Evolutionary conservation across 1,140 invertebrate species (phyloP).

Genomic region (Drosophila sp.): DNA sequence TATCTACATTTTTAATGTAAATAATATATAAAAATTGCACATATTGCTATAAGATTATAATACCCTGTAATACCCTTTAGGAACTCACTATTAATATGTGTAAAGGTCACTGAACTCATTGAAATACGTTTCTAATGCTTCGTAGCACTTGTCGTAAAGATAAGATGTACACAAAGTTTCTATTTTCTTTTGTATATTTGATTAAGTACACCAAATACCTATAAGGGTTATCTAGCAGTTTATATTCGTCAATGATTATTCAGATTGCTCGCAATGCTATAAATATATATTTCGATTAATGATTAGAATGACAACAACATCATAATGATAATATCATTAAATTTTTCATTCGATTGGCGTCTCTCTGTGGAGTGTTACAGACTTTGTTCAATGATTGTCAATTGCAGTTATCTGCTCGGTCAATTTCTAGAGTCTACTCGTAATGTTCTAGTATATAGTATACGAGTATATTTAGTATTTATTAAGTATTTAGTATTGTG

Average conservation of each 20-base stretch:
- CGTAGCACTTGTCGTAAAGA: slow-evolving; percentile 50
- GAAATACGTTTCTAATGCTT: slow-evolving; percentile 39
- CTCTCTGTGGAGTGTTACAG: slow-evolving; percentile 24
- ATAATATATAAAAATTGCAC: too few species aligned
- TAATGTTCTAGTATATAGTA: slow-evolving; percentile 17
- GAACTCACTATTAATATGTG: slow-evolving; percentile 10
- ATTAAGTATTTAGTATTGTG: slow-evolving; percentile 38
- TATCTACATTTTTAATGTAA: too few species aligned
- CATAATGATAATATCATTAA: slow-evolving; percentile 35
- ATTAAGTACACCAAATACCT: slow-evolving; percentile 23
- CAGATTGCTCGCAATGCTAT: neutral
- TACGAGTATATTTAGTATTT: too few species aligned
- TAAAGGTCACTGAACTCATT: slow-evolving; percentile 46
- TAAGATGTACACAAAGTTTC: slow-evolving; percentile 38
- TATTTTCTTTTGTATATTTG: slow-evolving; percentile 21
- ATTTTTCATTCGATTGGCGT: slow-evolving; percentile 32
- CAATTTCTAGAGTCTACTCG: slow-evolving; percentile 21
- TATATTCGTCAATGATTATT: neutral
- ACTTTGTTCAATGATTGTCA: slow-evolving; percentile 53
- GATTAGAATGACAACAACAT: slow-evolving; percentile 11
- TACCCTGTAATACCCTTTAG: slow-evolving; percentile 1
- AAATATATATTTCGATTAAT: neutral
- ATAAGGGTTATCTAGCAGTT: neutral
- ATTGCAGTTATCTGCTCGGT: slow-evolving; percentile 35
- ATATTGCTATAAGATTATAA: neutral